Base-by-base conservation (phyloP, 2,113 vertebrate genomes). In the Collichthys lucidus region DNA sequence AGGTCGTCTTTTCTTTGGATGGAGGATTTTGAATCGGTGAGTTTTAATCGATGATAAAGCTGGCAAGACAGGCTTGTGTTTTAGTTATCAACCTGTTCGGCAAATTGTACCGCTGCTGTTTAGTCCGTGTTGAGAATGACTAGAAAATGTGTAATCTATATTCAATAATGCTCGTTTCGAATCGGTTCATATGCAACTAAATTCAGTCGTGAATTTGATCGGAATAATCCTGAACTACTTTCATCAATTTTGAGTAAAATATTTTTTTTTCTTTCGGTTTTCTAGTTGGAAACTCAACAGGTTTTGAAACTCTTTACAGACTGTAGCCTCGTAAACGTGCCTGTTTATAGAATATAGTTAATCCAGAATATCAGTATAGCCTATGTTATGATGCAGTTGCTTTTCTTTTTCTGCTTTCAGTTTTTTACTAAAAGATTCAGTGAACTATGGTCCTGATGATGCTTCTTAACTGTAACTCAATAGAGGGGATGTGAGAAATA, bases 201-300 rank as follows among this genome's bases (percentile, higher is more conserved):
- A 67, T 42, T 26, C 2, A 47, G 1, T 60, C 4, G 6, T 24
- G 11, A 4, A 5, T 44, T 22, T 35, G 16, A 74, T 24, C n/a
- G 3, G 47, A 66, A 44, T 24, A 20, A 47, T n/a, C 35, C 2
- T 29, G 0, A 60, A 47, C 16, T 84, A 55, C 42, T 64, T 76
- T 44, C 1, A 16, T 73, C 19, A 3, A 61, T 69, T 8, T 71
- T 2, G 15, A 55, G 19, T 44, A 2, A 44, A 29, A 64, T 49
- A 77, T 64, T 40, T 40, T 40, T 40, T 17, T 15, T 42, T 20
- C 4, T 29, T 29, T 29, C 4, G 52, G 20, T 61, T 24, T 57
- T 56, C 10, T 26, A 74, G 44, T 42, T 73, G 73, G 74, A 83
- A 35, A 81, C 88, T 94, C 94, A 95, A 95, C 94, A 95, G 93